Percentiles rank a stretch among this genome's conserved stretches.
Conservation (phyloP, 2,113 vertebrate species). For the Brachypodius melanocephalos region DNA sequence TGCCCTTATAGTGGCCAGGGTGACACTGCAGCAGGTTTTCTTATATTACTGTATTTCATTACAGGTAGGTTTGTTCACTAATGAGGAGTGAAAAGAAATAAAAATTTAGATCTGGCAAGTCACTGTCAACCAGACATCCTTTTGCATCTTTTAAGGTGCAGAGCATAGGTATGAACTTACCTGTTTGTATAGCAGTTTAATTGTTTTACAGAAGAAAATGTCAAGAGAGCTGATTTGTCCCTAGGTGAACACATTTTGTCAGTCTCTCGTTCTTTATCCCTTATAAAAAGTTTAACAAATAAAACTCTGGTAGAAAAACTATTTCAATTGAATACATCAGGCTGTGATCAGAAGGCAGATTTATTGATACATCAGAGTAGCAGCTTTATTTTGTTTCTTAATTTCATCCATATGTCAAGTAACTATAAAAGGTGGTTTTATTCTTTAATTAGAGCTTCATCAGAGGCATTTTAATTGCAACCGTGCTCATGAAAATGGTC, state of each 20-base stretch:
- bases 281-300: neutral
- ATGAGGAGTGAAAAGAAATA: neutral
- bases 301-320: neutral
- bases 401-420: neutral
- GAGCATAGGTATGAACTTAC: neutral
- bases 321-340: neutral
- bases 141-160: neutral
- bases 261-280: neutral
- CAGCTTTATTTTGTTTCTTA: constrained; percentile 16
- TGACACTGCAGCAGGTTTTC: neutral
- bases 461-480: neutral
- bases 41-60: neutral
- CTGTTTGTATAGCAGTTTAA: neutral
- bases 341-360: neutral
- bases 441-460: neutral
- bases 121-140: neutral
- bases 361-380: neutral
- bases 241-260: neutral
- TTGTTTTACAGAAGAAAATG: neutral
- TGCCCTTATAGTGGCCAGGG: fast-evolving
- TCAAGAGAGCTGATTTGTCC: neutral
- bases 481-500: neutral
- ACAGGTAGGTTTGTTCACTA: neutral
- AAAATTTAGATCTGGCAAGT: neutral
- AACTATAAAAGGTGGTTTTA: neutral